These are phyloP conservation scores for Melanerpes formicivorus DNA, from an alignment of 2,113 vertebrate genomes.

Conservation along the genomic window DNA sequence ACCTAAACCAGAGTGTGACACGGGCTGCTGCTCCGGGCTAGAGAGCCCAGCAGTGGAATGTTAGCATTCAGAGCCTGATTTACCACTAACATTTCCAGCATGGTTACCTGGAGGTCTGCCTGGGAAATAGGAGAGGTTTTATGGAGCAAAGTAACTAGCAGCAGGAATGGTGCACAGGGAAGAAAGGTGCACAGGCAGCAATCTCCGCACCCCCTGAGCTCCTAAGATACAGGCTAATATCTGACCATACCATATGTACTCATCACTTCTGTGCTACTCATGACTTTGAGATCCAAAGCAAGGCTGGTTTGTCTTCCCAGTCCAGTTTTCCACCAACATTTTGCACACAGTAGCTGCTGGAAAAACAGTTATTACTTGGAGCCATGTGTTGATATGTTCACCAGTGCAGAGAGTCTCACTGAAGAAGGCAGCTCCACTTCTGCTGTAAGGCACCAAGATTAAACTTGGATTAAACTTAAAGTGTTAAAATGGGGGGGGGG, in stretches of 20 bases:
- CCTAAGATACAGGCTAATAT: background rate
- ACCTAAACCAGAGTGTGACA: background rate
- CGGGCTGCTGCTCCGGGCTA: background rate
- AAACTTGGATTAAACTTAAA: background rate
- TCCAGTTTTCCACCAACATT: background rate
- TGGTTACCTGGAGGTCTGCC: background rate
- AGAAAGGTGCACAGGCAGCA: background rate
- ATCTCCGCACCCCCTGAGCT: background rate
- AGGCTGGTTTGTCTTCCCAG: background rate
- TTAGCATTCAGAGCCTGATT: background rate
- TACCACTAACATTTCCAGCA: background rate
- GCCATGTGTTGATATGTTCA: background rate
- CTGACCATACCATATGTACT: fast-evolving
- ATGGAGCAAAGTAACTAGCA: background rate
- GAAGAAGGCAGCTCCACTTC: background rate
- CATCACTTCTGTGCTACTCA: background rate
- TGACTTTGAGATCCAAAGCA: background rate
- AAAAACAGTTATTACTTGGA: background rate
- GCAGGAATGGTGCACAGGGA: background rate
- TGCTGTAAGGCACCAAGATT: background rate
- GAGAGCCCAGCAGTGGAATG: background rate
- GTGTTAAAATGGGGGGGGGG: background rate
- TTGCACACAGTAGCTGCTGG: background rate
- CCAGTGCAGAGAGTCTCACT: background rate
- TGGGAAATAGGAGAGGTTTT: background rate